Base-by-base conservation (phyloP, 2,888 invertebrate species). In the Acrobasis consociella region DNA sequence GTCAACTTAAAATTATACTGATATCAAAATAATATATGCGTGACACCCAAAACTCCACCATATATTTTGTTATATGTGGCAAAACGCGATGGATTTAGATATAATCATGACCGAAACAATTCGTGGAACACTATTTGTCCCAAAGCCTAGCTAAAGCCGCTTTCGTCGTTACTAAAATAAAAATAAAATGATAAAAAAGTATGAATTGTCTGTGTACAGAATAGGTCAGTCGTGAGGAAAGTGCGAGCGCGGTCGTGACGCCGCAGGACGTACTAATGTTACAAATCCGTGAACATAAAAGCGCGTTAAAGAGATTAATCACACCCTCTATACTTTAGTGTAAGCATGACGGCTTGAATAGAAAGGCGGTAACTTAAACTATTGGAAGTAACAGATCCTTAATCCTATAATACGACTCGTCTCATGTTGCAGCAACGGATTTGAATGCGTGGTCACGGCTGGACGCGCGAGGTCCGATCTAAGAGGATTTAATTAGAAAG, bases 181-280 rank as follows among this genome's bases (percentile, higher is more conserved):
- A 42, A 42, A 11, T 42, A 46, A 46, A 46, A 46, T 46, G 46
- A 1, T 10, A 52, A 31, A 7, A 81, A 84, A 83, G 80, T 83
- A 75, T 75, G 75, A 83, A 80, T 83, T 76, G 77, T 73, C 70
- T 72, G 69, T 74, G 80, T 76, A 68, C 70, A 77, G 81, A 82
- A 87, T 85, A 80, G 87, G 84, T 72, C 85, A 78, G 71, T 86
- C 89, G 87, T 89, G 89, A 77, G 77, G 90, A 91, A 91, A 91
- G 89, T 85, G 78, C 77, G 65, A 72, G 71, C 73, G 75, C 72
- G 75, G 76, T 82, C 85, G 83, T 86, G 87, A 85, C 83, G 76
- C 77, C 74, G 75, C 77, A 76, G 83, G 83, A 85, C 84, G 82
- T 83, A 82, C 74, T 60, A 38, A 39, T 60, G 38, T 51, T 60